Conservation (phyloP, 2,888 invertebrate species). For the Margaritifera margaritifera region DNA sequence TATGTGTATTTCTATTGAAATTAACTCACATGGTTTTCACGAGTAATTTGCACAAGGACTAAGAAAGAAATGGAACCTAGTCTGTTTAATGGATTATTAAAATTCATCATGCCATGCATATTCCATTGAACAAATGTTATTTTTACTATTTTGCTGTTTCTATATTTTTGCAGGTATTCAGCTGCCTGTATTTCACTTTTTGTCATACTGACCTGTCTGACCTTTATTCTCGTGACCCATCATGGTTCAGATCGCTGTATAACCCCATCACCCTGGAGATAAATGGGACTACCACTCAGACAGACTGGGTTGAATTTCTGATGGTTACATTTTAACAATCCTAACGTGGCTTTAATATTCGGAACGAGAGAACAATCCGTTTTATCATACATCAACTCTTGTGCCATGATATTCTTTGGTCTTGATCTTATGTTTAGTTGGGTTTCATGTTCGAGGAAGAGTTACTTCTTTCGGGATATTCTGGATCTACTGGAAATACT, state of each 20-base stretch:
- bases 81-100: too few relatives aligned
- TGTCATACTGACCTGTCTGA: conserved; percentile 32
- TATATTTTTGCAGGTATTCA: conserved; percentile 36
- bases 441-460: conserved; percentile 40
- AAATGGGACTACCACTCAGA: conserved; percentile 12
- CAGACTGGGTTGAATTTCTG: conserved; percentile 17
- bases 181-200: conserved; percentile 32
- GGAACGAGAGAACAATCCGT: conserved; percentile 32
- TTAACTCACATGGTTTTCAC: too few relatives aligned
- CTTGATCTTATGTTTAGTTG: conserved; percentile 54
- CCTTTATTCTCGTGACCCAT: conserved; percentile 37
- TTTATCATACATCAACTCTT: conserved; percentile 47
- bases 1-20: too few relatives aligned
- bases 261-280: conserved; percentile 4
- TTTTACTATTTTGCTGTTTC: neutral
- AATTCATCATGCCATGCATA: neutral
- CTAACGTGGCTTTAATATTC: conserved; percentile 13
- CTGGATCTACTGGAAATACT: conserved; percentile 21
- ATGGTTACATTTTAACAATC: conserved; percentile 15
- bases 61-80: too few relatives aligned
- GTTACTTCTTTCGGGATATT: conserved; percentile 36
- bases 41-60: too few relatives aligned
- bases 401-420: conserved; percentile 59
- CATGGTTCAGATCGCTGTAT: conserved; percentile 23
- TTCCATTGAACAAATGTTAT: neutral